Conservation (phyloP, 2,888 invertebrate genomes). For the Chalcis sispes region DNA sequence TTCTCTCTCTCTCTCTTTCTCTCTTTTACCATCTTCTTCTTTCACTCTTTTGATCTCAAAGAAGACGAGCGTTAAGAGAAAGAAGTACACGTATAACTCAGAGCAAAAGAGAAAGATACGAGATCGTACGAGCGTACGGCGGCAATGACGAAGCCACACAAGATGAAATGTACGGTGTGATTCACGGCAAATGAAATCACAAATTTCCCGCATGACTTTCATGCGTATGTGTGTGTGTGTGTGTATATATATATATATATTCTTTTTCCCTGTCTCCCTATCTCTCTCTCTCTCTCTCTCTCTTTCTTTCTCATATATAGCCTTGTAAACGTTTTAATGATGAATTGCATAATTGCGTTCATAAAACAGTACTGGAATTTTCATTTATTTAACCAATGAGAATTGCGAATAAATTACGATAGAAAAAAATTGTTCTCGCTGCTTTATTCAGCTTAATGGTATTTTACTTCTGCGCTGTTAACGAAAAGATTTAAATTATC, state of each 20-base stretch:
- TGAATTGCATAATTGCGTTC: constrained; percentile 46
- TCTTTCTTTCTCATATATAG: not conserved
- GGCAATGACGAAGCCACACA: constrained; percentile 52
- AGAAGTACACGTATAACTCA: no score
- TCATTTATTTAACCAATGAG: constrained; percentile 43
- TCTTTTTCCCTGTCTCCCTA: no score
- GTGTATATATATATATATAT: not conserved
- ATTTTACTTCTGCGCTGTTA: not conserved
- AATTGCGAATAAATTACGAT: constrained; percentile 10
- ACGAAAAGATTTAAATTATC: no score
- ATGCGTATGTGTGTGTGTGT: not conserved
- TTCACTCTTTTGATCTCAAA: not conserved
- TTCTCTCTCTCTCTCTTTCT: constrained; percentile 1
- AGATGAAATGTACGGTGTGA: constrained; percentile 45
- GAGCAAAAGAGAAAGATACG: not conserved
- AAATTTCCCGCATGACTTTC: constrained; percentile 54
- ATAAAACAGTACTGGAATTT: constrained; percentile 22
- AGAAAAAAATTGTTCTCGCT: not conserved
- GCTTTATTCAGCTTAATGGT: not conserved
- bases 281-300: no score
- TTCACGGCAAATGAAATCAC: constrained; percentile 56
- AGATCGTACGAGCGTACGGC: constrained; percentile 29
- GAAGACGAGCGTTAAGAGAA: not conserved
- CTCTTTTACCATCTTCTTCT: constrained; percentile 11
- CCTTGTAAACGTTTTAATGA: constrained; percentile 42